A percentile compares a stretch with the other conserved stretches of the same genome.
Evolutionary conservation across 1,140 invertebrate species (phyloP).

Genomic region (Drosophila sulfurigaster): DNA sequence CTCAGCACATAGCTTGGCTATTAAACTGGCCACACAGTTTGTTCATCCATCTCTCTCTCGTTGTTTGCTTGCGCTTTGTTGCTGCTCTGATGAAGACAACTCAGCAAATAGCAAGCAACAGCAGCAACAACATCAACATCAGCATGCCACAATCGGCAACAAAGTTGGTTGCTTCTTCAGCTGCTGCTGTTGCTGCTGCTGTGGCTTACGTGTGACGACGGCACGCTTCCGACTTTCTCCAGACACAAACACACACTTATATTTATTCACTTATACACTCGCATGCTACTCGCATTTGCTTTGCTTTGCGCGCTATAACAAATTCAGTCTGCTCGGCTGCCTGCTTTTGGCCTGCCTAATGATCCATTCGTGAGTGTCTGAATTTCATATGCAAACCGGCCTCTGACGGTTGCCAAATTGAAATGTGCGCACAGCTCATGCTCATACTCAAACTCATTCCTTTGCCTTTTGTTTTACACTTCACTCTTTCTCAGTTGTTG

Average conservation of each 20-base stretch:
- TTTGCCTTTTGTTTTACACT: conserved; percentile 37
- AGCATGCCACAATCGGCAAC: conserved; percentile 32
- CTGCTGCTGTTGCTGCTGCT: conserved; percentile 44
- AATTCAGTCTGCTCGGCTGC: conserved; percentile 67
- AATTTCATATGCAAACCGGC: conserved; percentile 70
- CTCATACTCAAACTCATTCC: conserved; percentile 19
- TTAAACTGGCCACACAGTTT: conserved; percentile 9
- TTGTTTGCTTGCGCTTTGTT: conserved; percentile 29
- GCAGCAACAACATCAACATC: conserved; percentile 33
- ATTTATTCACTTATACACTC: conserved; percentile 13
- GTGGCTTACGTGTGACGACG: conserved; percentile 60
- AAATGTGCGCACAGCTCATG: conserved; percentile 56
- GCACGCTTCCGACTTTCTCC: conserved; percentile 80
- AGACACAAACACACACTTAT: conserved; percentile 49
- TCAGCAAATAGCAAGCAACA: conserved; percentile 12
- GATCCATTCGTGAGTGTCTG: conserved; percentile 66
- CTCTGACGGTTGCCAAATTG: conserved; percentile 61
- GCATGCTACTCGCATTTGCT: conserved; percentile 33
- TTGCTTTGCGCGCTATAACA: conserved; percentile 67
- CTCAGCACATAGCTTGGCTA: not conserved
- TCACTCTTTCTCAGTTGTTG: conserved; percentile 23
- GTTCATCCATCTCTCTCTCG: not conserved
- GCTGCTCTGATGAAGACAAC: conserved; percentile 53
- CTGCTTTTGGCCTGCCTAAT: conserved; percentile 72
- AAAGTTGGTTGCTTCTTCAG: conserved; percentile 67